Evolutionary conservation across 2,797 vertebrate genomes (phyloP), one percentile per base, ranked within the genome.

Genomic region (Zenarchopterus dispar): DNA sequence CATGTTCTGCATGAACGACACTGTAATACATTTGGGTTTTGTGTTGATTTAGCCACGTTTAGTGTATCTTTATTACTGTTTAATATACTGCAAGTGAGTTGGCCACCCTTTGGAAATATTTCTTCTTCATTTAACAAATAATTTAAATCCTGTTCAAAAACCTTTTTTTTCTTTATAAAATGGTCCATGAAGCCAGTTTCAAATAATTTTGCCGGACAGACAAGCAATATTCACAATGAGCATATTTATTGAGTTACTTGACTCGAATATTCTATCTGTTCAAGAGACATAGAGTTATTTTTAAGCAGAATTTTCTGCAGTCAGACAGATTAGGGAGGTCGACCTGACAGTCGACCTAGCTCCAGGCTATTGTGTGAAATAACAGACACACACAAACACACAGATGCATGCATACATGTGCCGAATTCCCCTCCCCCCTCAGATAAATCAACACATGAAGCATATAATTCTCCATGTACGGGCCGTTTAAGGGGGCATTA

Each of bases 381-480:
- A 75, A 71, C 73, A 77, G 57, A 79, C 71, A 82, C 70, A 71
- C 67, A 78, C 64, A 84, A 78, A 82, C 55, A 79, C 84, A 84
- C 67, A 84, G 69, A 82, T 59, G 70, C 73, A 81, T 84, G 74
- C 61, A 70, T 64, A 63, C 75, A 78, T 64, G 74, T 74, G 70
- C 67, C 21, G 24, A 54, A 51, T 8, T 44, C 53, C 73, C 73
- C 56, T 50, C 81, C 78, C 76, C 68, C 74, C 75, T 75, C 78
- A 89, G 90, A 87, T 90, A 87, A 90, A 91, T 91, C 78, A 84
- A 75, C 81, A 81, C 81, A 84, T 73, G 81, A 88, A 89, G 80
- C 91, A 91, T 91, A 91, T 92, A 88, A 93, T 93, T 93, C 89
- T 90, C 85, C 76, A 82, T 85, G 85, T 90, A 89, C 90, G 87